Evolutionary conservation across 2,888 invertebrate species (phyloP).

Genomic region (Strigamia crassipes): DNA sequence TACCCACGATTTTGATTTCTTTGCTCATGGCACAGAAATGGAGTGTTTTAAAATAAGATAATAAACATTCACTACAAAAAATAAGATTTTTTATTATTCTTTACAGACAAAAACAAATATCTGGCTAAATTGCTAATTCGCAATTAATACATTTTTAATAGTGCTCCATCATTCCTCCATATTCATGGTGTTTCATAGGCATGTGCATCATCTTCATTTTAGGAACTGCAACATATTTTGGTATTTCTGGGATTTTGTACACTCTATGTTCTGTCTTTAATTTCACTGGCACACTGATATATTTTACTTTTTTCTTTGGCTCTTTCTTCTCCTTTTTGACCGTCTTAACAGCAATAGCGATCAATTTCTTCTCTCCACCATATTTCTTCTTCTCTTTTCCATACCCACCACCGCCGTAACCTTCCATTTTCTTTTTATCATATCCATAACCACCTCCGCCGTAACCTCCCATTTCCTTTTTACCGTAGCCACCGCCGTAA

Average conservation of each 20-base stretch:
- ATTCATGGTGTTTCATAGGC: not conserved
- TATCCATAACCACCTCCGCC: not conserved
- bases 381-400: not conserved
- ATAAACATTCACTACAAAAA: no score
- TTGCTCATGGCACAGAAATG: not conserved
- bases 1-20: not conserved
- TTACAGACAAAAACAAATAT: no score
- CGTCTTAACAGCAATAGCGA: not conserved
- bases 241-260: not conserved
- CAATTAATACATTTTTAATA: not conserved
- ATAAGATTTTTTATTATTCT: no score
- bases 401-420: not conserved
- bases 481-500: not conserved
- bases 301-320: not conserved
- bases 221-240: not conserved
- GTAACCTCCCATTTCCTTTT: not conserved
- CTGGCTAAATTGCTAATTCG: no score
- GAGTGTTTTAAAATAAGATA: no score
- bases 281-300: not conserved
- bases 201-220: slow-evolving; percentile 5
- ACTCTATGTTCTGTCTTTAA: not conserved
- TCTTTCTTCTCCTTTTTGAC: not conserved
- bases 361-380: not conserved
- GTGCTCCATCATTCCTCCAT: not conserved
- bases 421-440: not conserved